Evolutionary conservation across 1,140 invertebrate genomes (phyloP), one percentile per base, ranked within the genome.

Genomic region (Aphaenogaster ashmeadi): DNA sequence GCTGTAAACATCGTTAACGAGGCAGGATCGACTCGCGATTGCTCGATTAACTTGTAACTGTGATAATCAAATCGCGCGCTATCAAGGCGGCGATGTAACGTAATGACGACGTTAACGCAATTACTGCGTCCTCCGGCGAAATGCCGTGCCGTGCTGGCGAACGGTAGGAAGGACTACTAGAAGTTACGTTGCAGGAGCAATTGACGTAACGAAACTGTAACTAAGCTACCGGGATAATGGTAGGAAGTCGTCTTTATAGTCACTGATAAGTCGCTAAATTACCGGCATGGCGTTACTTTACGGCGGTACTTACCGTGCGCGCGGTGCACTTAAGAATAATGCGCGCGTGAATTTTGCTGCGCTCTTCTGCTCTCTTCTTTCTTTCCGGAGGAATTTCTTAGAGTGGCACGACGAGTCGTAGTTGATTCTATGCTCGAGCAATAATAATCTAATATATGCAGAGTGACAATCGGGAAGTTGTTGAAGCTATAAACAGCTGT

Each of bases 211-310:
- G 41, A 75, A 84, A 75, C 66, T 72, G 47, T 50, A 67, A 67
- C 38, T 75, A 84, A 84, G 54, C 69, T 58, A 60, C 52, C 62
- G 27, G 36, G 83, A 79, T 86, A 79, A 86, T 79, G 47, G 36
- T 78, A 79, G 83, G 47, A 79, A 67, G 47, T 79, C 74, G 47
- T 66, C 60, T 79, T 86, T 79, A 86, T 86, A 66, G 74, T 79
- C 50, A 36, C 60, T 78, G 74, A 86, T 86, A 86, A 86, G 83
- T 79, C 74, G 47, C 47, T 79, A 86, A 86, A 79, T 86, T 86
- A 86, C 83, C 50, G 7, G 21, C 47, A 3, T 47, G 13, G 58
- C 54, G 75, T 86, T 86, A 79, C 50, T 86, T 77, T 62, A 85
- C 47, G 58, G 5, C 21, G 41, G 18, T 62, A 18, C 56, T 85